phyloP scores from a whole-genome alignment of 2,113 vertebrate species.

The Aegypius monachus region DNA sequence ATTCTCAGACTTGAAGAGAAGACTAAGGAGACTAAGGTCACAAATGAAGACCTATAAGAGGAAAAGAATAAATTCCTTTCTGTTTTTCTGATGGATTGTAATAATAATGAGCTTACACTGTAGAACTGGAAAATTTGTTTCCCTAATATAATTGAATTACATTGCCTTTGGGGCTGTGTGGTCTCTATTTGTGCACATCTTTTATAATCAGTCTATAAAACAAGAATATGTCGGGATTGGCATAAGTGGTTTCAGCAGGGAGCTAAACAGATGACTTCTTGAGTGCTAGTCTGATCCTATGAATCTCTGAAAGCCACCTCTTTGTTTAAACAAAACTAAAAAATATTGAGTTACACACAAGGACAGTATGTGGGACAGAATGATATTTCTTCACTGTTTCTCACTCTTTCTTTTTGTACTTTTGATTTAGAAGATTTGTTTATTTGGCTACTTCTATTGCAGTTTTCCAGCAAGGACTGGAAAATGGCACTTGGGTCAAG shows the following conservation, averaged over 20 bases:
- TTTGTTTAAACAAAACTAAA: not conserved
- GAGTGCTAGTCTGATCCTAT: not conserved
- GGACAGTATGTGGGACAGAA: not conserved
- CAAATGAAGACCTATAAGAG: fast-evolving
- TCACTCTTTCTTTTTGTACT: not conserved
- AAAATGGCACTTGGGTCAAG: not conserved
- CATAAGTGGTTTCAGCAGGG: not conserved
- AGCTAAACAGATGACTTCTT: not conserved
- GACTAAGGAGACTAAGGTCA: not conserved
- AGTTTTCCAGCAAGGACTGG: not conserved
- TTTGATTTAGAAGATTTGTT: not conserved
- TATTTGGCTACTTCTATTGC: not conserved
- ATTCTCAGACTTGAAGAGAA: not conserved
- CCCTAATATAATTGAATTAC: not conserved
- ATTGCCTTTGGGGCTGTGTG: not conserved
- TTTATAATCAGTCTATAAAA: not conserved
- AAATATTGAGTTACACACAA: not conserved
- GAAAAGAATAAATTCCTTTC: not conserved
- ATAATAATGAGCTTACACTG: not conserved
- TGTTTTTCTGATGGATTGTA: not conserved
- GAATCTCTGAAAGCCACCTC: not conserved
- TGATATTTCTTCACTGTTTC: not conserved
- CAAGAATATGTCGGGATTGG: not conserved
- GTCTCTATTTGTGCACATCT: not conserved
- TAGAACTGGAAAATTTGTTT: not conserved